These are phyloP conservation scores for Paracanthobrama guichenoti DNA, from an alignment of 2,113 vertebrate genomes.

Conservation along the genomic window DNA sequence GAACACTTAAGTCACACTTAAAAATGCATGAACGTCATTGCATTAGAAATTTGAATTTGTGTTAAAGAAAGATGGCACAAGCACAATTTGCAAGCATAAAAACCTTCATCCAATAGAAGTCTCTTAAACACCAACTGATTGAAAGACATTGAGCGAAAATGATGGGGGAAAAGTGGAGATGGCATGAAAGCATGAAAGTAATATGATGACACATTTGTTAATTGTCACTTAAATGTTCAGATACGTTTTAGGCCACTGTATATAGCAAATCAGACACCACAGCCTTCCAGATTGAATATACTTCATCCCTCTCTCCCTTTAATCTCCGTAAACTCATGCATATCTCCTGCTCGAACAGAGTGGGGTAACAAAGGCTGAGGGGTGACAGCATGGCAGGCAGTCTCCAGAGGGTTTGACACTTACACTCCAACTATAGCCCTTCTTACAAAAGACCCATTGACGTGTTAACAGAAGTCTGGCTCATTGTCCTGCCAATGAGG, in stretches of 20 bases:
- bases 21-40: neutral
- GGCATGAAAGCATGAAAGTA: neutral
- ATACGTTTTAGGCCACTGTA: neutral
- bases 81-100: neutral
- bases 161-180: neutral
- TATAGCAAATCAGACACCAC: neutral
- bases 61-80: neutral
- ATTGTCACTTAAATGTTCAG: neutral
- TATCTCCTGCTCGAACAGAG: constrained; percentile 35
- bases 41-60: neutral
- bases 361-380: constrained; percentile 37
- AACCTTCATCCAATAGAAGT: neutral
- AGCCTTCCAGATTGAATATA: neutral
- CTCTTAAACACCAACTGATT: neutral
- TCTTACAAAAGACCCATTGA: constrained; percentile 71
- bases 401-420: constrained; percentile 61
- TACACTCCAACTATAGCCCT: constrained; percentile 49
- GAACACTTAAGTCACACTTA: neutral
- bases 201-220: neutral
- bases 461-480: constrained; percentile 73
- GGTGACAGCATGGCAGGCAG: constrained; percentile 45
- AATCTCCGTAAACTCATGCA: constrained; percentile 52
- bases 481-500: constrained; percentile 74
- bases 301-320: constrained; percentile 31
- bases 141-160: neutral